Evolutionary conservation across 1,140 invertebrate species (phyloP).

Genomic region (Trichonephila inaurata): DNA sequence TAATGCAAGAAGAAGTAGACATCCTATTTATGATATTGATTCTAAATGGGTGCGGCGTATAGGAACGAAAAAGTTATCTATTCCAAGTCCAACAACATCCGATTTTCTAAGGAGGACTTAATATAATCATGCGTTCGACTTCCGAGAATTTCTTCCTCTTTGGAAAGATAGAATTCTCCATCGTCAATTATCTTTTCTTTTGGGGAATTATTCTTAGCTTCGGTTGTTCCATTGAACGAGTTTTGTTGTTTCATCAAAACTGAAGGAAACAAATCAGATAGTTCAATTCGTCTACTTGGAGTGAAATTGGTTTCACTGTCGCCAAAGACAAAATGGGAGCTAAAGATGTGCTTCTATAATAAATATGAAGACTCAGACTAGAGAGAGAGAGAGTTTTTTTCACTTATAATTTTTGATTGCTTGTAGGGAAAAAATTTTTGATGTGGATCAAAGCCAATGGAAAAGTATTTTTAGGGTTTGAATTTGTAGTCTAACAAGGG

Average conservation of each 20-base stretch:
- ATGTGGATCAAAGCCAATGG: not conserved
- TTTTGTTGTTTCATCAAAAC: not conserved
- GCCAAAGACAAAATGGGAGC: not conserved
- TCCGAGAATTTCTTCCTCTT: slow-evolving; percentile 26
- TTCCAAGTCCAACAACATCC: not conserved
- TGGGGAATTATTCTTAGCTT: not conserved
- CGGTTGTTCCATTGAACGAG: not conserved
- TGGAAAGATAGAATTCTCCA: not conserved
- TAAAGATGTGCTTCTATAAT: not conserved
- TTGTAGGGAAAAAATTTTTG: not conserved
- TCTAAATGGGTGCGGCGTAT: not conserved
- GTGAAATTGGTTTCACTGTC: not conserved
- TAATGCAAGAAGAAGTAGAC: not conserved
- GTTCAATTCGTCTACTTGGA: no score
- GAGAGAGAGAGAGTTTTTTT: not conserved
- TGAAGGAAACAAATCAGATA: no score
- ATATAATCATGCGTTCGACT: not conserved
- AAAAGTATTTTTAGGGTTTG: not conserved
- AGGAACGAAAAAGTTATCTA: slow-evolving; percentile 9
- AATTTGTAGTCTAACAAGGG: not conserved
- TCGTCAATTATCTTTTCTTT: not conserved
- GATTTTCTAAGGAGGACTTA: slow-evolving; percentile 25
- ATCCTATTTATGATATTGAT: slow-evolving; percentile 34
- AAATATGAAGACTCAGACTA: not conserved
- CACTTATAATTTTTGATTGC: not conserved